A percentile compares a stretch with the other conserved stretches of the same genome.
Conservation (phyloP, 2,888 invertebrate genomes). For the Apomyelois bistriatella region DNA sequence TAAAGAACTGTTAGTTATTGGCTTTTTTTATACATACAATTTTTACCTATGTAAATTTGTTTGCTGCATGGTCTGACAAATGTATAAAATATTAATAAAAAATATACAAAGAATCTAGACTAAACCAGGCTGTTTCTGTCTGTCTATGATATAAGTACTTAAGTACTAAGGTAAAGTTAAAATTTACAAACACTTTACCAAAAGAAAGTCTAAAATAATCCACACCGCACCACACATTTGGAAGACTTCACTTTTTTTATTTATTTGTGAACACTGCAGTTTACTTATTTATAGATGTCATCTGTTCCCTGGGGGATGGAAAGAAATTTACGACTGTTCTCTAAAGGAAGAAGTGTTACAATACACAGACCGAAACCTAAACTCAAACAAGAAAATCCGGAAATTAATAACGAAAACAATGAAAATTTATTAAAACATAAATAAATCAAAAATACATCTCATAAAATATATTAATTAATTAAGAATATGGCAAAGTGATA, state of each 20-base stretch:
- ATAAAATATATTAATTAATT: constrained; percentile 55
- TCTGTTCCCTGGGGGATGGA: constrained; percentile 2
- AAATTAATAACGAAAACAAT: constrained; percentile 59
- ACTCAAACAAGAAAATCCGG: constrained; percentile 20
- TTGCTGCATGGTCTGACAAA: too few relatives aligned
- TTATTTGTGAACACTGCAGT: constrained; percentile 6
- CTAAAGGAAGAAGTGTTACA: not conserved
- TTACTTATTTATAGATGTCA: constrained; percentile 9
- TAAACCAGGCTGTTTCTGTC: too few relatives aligned
- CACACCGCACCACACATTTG: not conserved
- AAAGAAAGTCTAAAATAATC: not conserved
- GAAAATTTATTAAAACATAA: constrained; percentile 64
- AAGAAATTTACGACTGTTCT: not conserved
- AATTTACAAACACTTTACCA: too few relatives aligned
- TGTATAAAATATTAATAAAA: too few relatives aligned
- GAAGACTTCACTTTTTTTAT: not conserved
- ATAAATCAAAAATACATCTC: constrained; percentile 59
- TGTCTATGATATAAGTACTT: too few relatives aligned
- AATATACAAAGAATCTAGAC: too few relatives aligned
- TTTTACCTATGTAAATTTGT: too few relatives aligned
- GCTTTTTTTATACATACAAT: too few relatives aligned
- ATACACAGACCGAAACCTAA: not conserved
- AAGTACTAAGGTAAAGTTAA: too few relatives aligned
- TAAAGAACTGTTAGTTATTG: too few relatives aligned
- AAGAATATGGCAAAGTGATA: constrained; percentile 70